phyloP scores from a whole-genome alignment of 2,113 vertebrate genomes.

The Podiceps cristatus region DNA sequence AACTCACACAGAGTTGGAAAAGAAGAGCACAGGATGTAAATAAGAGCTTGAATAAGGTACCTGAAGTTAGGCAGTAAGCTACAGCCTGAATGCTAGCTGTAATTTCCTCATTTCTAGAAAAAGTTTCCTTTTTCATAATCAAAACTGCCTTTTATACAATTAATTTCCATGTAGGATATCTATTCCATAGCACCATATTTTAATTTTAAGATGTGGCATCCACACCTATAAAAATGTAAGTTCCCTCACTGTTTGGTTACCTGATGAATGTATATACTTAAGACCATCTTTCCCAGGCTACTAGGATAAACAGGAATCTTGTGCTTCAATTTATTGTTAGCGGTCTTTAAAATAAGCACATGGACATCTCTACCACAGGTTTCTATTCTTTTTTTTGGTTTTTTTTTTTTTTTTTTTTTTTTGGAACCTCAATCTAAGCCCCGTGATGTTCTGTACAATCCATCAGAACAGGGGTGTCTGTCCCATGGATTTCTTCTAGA shows the following conservation, averaged over 20 bases:
- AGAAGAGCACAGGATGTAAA: not conserved
- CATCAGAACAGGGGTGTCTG: not conserved
- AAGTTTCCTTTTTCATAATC: not conserved
- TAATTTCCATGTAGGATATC: not conserved
- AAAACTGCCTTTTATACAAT: not conserved
- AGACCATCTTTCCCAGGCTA: not conserved
- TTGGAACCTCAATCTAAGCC: not conserved
- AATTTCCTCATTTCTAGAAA: not conserved
- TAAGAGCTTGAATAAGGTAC: not conserved
- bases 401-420: not conserved
- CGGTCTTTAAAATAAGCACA: not conserved
- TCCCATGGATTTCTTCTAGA: not conserved
- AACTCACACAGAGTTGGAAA: not conserved
- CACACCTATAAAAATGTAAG: not conserved
- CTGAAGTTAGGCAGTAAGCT: not conserved
- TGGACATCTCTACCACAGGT: not conserved
- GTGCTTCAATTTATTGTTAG: not conserved
- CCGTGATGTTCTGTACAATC: fast-evolving
- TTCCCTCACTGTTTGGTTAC: not conserved
- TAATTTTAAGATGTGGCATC: not conserved
- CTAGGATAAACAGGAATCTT: not conserved
- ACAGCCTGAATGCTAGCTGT: not conserved
- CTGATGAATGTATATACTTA: not conserved
- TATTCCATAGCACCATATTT: not conserved
- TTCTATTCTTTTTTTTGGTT: not conserved